These are phyloP conservation scores for Drosophila sechellia DNA, from an alignment of 1,140 invertebrate genomes.

Conservation along the genomic window DNA sequence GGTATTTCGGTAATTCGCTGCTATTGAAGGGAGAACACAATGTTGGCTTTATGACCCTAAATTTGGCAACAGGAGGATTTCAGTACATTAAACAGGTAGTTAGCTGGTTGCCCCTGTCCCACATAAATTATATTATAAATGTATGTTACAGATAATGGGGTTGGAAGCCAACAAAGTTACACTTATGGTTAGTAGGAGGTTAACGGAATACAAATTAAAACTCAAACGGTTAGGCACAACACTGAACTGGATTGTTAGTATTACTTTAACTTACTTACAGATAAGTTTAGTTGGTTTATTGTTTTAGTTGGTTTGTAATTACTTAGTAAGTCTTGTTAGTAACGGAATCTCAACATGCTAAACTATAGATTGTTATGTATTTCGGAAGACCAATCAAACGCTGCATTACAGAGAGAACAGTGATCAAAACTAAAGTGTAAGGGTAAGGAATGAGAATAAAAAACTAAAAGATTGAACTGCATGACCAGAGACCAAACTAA, in stretches of 20 bases:
- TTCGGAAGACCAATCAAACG: slow-evolving; percentile 73
- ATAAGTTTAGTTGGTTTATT: slow-evolving; percentile 44
- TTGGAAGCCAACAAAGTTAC: slow-evolving; percentile 52
- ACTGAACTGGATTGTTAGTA: slow-evolving; percentile 54
- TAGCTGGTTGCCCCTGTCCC: slow-evolving; percentile 9
- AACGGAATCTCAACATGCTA: slow-evolving; percentile 72
- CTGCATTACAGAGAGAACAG: slow-evolving; percentile 64
- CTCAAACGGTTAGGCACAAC: slow-evolving; percentile 52
- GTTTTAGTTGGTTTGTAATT: slow-evolving; percentile 36
- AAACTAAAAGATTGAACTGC: slow-evolving; percentile 43
- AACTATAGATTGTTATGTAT: slow-evolving; percentile 57
- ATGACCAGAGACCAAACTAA: slow-evolving; percentile 80
- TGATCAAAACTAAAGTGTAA: slow-evolving; percentile 15
- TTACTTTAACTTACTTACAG: slow-evolving; percentile 50
- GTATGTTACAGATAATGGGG: slow-evolving; percentile 33
- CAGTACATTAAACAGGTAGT: not conserved
- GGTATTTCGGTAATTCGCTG: slow-evolving; percentile 5
- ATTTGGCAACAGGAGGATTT: not conserved
- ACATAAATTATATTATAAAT: slow-evolving; percentile 8
- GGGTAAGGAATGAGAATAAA: slow-evolving; percentile 17
- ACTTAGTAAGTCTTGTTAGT: slow-evolving; percentile 32
- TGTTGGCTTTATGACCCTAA: slow-evolving; percentile 24
- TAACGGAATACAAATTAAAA: slow-evolving; percentile 42
- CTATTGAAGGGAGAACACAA: slow-evolving; percentile 36
- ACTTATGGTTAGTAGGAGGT: slow-evolving; percentile 41